Evolutionary conservation across 2,888 invertebrate species (phyloP).

Genomic region (Anthoptus insignis): DNA sequence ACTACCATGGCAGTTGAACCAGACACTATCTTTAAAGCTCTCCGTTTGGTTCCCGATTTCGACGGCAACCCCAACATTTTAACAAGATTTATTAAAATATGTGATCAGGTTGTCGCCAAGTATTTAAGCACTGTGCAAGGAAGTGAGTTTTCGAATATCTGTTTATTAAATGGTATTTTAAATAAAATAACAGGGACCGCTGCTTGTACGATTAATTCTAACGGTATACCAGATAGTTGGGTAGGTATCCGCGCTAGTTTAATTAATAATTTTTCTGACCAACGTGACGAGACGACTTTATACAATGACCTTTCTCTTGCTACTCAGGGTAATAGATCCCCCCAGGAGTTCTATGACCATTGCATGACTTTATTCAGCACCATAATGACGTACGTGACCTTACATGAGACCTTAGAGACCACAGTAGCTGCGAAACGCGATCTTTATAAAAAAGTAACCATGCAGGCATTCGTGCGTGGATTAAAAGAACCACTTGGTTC

Average conservation of each 20-base stretch:
- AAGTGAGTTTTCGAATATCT: slow-evolving; percentile 20
- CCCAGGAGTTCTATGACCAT: slow-evolving; percentile 50
- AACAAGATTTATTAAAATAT: too few relatives aligned
- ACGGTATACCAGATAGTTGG: slow-evolving; percentile 49
- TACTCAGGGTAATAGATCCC: slow-evolving; percentile 41
- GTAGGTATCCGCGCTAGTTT: slow-evolving; percentile 36
- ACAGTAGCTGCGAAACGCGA: slow-evolving; percentile 43
- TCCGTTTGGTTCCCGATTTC: too few relatives aligned
- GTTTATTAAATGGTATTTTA: slow-evolving; percentile 36
- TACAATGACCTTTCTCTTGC: slow-evolving; percentile 24
- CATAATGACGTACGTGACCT: slow-evolving; percentile 46
- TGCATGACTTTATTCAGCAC: slow-evolving; percentile 50
- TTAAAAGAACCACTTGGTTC: slow-evolving; percentile 42
- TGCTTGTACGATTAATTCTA: slow-evolving; percentile 48
- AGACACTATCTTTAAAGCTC: background rate
- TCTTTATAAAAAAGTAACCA: slow-evolving; percentile 27
- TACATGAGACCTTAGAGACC: slow-evolving; percentile 44
- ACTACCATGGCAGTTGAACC: background rate
- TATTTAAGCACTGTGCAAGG: slow-evolving; percentile 8
- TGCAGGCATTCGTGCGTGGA: slow-evolving; percentile 36
- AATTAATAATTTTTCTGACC: slow-evolving; percentile 44
- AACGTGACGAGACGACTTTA: slow-evolving; percentile 47
- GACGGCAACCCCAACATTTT: too few relatives aligned
- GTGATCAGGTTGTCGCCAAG: slow-evolving; percentile 3
- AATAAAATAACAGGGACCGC: slow-evolving; percentile 38